Evolutionary conservation across 2,113 vertebrate species (phyloP).

Genomic region (Smithornis capensis): DNA sequence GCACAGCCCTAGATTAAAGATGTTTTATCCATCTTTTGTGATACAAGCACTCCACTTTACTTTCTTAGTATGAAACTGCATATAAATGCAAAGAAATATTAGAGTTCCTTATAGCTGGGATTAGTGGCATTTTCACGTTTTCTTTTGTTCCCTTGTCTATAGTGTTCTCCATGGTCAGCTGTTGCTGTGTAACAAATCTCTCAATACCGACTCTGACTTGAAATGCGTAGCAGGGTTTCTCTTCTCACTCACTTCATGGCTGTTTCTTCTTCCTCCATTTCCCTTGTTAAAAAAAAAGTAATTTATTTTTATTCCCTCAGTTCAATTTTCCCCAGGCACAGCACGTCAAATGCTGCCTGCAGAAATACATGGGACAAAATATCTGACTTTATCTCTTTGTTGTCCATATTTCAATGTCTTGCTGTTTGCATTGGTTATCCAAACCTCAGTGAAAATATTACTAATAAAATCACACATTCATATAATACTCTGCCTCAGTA

Average conservation of each 20-base stretch:
- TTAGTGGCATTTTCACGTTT: not conserved
- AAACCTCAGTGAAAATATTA: not conserved
- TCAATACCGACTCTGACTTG: not conserved
- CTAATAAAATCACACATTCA: constrained; percentile 7
- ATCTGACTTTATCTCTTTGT: constrained; percentile 7
- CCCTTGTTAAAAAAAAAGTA: not conserved
- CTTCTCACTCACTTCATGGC: not conserved
- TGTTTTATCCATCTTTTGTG: fast-evolving
- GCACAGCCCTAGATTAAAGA: not conserved
- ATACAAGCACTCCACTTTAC: not conserved
- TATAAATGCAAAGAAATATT: not conserved
- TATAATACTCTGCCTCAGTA: not conserved
- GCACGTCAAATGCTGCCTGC: not conserved
- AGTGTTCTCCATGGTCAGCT: not conserved
- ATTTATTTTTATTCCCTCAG: not conserved
- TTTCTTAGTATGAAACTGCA: not conserved
- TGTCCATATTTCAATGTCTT: not conserved
- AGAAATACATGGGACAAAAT: not conserved
- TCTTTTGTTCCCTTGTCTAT: not conserved
- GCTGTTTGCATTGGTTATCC: not conserved
- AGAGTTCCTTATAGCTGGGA: not conserved
- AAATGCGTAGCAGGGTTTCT: not conserved
- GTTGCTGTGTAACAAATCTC: not conserved
- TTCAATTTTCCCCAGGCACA: not conserved
- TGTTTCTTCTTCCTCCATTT: not conserved